Evolutionary conservation across 92 coral and sea anemone species (phyloP), one percentile per base, ranked within the genome.

Genomic region (Parazoanthus atlanticus): DNA sequence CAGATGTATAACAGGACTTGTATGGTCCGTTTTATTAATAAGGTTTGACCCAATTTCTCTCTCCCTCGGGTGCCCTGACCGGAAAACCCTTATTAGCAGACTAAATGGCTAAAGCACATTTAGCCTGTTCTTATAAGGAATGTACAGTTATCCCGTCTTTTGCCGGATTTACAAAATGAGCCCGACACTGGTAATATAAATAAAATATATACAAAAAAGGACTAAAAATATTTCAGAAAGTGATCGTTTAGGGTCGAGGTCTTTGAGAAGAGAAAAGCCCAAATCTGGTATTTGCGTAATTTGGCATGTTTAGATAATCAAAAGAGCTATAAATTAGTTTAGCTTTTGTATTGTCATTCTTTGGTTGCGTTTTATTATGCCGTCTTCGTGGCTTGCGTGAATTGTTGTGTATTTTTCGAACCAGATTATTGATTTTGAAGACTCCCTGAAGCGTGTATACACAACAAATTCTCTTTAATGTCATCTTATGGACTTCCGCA

Each of bases 61-160:
- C 47, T 75, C 52, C 69, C 66, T 56, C 19, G 19, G 61, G 9
- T 61, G 8, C 69, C 8, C 69, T 56, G 69, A 23, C 69, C 8
- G 69, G 69, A 41, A 41, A 38, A 36, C 52, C 79, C 43, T 41
- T 7, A 25, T 19, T 9, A 36, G 29, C 28, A 75, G 16, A 74
- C 49, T 74, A 74, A 74, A 74, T 23, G 40, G 43, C 49, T 21
- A 33, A 75, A 75, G 34, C 79, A 75, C 79, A 75, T 75, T 38
- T 6, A 36, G n/a, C 4, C 43, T 75, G 49, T 33, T 12, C 15
- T 41, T 33, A 41, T 36, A 38, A 75, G 79, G 79, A 75, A 75
- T 36, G 30, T 19, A 23, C 43, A 25, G 26, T 36, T 30, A 36
- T 36, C 19, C 15, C 17, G 4, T 33, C 46, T 1, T 10, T 46